These are phyloP conservation scores for Andrena chrysosceles DNA, from an alignment of 2,888 invertebrate genomes.

Conservation along the genomic window DNA sequence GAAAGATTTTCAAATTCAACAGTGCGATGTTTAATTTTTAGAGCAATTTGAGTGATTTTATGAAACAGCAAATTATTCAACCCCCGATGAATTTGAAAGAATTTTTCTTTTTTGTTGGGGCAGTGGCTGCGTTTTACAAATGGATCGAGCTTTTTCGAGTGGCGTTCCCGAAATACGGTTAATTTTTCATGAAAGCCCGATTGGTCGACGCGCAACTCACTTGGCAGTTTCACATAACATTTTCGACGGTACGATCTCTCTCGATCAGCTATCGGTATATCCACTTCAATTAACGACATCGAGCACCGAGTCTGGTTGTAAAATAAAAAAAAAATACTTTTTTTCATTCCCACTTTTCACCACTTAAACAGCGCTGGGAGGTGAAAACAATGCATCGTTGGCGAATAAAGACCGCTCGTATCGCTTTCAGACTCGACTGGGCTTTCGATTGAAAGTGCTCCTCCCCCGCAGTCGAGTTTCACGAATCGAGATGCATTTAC, in stretches of 20 bases:
- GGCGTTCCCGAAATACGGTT: neutral
- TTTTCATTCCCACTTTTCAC: constrained; percentile 9
- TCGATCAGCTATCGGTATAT: constrained; percentile 1
- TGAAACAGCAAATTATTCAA: too few relatives aligned
- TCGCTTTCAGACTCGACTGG: constrained; percentile 22
- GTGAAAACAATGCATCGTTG: constrained; percentile 31
- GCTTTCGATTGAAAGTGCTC: constrained; percentile 44
- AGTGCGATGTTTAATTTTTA: too few relatives aligned
- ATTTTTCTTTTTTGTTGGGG: neutral
- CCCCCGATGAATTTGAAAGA: neutral
- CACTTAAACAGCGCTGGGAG: constrained; percentile 8
- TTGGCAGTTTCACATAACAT: neutral
- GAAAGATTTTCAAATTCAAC: too few relatives aligned
- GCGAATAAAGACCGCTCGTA: constrained; percentile 24
- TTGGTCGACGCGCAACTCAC: neutral
- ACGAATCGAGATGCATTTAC: constrained; percentile 49
- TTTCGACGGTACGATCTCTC: neutral
- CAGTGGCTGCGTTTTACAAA: neutral
- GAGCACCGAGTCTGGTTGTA: neutral
- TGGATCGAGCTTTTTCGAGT: constrained; percentile 6
- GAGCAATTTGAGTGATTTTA: too few relatives aligned
- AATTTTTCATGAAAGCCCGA: constrained; percentile 16
- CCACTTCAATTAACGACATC: constrained; percentile 7
- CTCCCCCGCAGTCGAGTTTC: constrained; percentile 11
- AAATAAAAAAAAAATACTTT: neutral